Conservation (phyloP, 1,140 invertebrate species). For the Micrasema longulum region DNA sequence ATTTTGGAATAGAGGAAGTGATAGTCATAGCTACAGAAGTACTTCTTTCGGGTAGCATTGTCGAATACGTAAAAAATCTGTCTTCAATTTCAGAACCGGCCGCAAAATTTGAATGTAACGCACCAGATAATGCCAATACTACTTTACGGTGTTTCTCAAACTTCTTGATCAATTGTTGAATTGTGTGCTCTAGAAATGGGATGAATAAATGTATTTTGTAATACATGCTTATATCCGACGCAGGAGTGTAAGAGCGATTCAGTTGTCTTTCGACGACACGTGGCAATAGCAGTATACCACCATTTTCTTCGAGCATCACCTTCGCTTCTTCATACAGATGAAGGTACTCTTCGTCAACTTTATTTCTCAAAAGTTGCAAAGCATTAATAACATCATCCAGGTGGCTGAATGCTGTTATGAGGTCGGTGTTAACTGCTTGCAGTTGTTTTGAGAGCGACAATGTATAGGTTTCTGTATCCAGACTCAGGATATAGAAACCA, state of each 20-base stretch:
- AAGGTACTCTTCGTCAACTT: no score
- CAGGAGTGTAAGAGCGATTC: neutral
- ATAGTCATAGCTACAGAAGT: no score
- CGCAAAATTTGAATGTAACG: neutral
- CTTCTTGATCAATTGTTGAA: neutral
- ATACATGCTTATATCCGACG: neutral
- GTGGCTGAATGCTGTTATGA: constrained; percentile 1
- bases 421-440: neutral
- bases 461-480: neutral
- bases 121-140: constrained; percentile 1
- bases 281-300: neutral
- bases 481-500: no score
- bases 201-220: constrained; percentile 1
- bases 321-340: no score
- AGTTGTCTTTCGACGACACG: neutral
- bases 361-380: neutral
- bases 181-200: constrained; percentile 1
- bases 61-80: neutral
- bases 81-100: neutral
- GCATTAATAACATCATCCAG: neutral
- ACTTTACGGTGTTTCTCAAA: neutral
- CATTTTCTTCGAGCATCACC: no score
- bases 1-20: no score
- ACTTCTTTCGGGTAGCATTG: no score
- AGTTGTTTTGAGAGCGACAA: neutral